phyloP scores from a whole-genome alignment of 2,888 invertebrate species.

The Athrips mouffetella region DNA sequence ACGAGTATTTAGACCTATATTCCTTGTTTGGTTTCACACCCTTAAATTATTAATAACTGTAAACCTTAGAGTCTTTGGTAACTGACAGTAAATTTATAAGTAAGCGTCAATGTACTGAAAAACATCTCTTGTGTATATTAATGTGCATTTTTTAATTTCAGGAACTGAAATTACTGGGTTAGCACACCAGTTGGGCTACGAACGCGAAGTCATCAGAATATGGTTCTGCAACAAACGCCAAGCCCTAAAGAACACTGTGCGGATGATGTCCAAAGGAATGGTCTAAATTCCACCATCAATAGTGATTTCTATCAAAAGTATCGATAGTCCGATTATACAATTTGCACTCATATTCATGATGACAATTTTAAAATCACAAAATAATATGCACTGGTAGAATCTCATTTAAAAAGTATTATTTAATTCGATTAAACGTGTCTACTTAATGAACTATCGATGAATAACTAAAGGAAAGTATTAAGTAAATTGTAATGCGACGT shows the following conservation, averaged over 20 bases:
- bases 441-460: conserved; percentile 2
- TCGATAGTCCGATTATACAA: conserved; percentile 41
- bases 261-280: conserved; percentile 94
- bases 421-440: conserved; percentile 3
- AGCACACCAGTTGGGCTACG: conserved; percentile 97
- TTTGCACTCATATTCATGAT: conserved; percentile 47
- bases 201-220: conserved; percentile 97
- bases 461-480: conserved; percentile 27
- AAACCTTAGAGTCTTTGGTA: too few species aligned
- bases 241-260: conserved; percentile 97
- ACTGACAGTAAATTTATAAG: too few species aligned
- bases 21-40: too few species aligned
- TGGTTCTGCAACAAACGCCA: conserved; percentile 99
- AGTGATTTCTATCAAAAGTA: conserved; percentile 39
- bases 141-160: conserved; percentile 54
- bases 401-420: conserved; percentile 34
- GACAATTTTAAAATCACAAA: conserved; percentile 38
- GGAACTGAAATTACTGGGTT: conserved; percentile 98
- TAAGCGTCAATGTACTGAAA: background rate
- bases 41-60: too few species aligned
- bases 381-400: conserved; percentile 51
- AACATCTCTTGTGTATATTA: background rate
- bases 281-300: conserved; percentile 67
- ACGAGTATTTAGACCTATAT: too few species aligned
- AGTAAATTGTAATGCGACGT: conserved; percentile 38